These are phyloP conservation scores for Euspilapteryx auroguttella DNA, from an alignment of 2,888 invertebrate species.

Conservation along the genomic window DNA sequence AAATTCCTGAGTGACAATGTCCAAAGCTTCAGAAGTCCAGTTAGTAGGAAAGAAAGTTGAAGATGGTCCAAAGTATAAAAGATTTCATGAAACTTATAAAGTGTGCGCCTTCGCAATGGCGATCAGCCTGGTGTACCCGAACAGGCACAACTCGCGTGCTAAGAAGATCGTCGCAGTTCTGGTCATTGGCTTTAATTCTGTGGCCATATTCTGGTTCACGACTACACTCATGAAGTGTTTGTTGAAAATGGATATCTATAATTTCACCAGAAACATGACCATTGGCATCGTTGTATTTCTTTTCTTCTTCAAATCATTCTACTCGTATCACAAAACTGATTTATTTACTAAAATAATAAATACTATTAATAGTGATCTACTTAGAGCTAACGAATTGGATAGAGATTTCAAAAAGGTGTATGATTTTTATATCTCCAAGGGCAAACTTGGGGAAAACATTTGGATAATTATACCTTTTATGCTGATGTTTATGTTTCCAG, in stretches of 20 bases:
- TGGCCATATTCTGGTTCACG: slow-evolving; percentile 24
- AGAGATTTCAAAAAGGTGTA: slow-evolving; percentile 23
- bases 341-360: slow-evolving; percentile 19
- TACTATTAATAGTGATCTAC: slow-evolving; percentile 22
- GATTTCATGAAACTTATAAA: slow-evolving; percentile 27
- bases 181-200: slow-evolving; percentile 14
- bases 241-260: slow-evolving; percentile 19
- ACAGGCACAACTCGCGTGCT: slow-evolving; percentile 15
- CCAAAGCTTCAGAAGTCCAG: no score
- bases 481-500: slow-evolving; percentile 23
- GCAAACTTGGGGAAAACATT: slow-evolving; percentile 18
- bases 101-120: slow-evolving; percentile 27
- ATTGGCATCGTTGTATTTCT: slow-evolving; percentile 19
- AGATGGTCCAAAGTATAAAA: no score
- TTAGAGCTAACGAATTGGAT: slow-evolving; percentile 21
- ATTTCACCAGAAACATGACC: slow-evolving; percentile 26
- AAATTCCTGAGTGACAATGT: no score
- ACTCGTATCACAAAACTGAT: slow-evolving; percentile 18
- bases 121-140: slow-evolving; percentile 27
- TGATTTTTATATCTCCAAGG: slow-evolving; percentile 19
- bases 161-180: slow-evolving; percentile 13
- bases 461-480: slow-evolving; percentile 27
- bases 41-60: no score
- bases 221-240: slow-evolving; percentile 22
- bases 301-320: slow-evolving; percentile 30